These are phyloP conservation scores for Cyprinus carpio DNA, from an alignment of 2,113 vertebrate species.

Conservation along the genomic window DNA sequence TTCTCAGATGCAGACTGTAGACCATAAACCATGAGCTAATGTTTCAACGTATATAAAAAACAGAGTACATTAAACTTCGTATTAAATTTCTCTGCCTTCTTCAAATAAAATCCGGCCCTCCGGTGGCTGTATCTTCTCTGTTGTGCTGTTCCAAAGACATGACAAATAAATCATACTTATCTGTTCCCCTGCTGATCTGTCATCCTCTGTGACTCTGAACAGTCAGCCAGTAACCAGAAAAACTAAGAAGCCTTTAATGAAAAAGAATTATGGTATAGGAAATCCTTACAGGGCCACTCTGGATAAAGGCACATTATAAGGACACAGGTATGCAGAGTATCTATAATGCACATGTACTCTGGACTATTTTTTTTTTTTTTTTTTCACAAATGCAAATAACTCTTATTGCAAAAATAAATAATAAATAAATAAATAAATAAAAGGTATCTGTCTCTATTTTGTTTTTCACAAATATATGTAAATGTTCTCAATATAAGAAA, in stretches of 20 bases:
- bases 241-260: constrained; percentile 44
- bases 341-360: not conserved
- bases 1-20: constrained; percentile 51
- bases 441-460: too few species aligned
- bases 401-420: too few species aligned
- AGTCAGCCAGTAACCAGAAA: constrained; percentile 19
- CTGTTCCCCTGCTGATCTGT: constrained; percentile 58
- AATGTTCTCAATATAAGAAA: too few species aligned
- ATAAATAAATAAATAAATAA: too few species aligned
- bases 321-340: not conserved
- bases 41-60: constrained; percentile 48
- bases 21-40: constrained; percentile 59
- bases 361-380: not conserved
- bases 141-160: constrained; percentile 49
- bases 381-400: too few species aligned
- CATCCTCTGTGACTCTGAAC: constrained; percentile 26
- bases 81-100: constrained; percentile 56
- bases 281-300: constrained; percentile 12
- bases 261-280: constrained; percentile 42
- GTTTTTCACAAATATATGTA: too few species aligned
- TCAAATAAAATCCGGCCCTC: constrained; percentile 54
- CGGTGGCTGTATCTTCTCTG: constrained; percentile 28
- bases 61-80: constrained; percentile 24
- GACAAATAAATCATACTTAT: constrained; percentile 66
- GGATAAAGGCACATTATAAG: constrained; percentile 5